Conservation (phyloP, 2,888 invertebrate genomes). For the Ganaspis brasiliensis region DNA sequence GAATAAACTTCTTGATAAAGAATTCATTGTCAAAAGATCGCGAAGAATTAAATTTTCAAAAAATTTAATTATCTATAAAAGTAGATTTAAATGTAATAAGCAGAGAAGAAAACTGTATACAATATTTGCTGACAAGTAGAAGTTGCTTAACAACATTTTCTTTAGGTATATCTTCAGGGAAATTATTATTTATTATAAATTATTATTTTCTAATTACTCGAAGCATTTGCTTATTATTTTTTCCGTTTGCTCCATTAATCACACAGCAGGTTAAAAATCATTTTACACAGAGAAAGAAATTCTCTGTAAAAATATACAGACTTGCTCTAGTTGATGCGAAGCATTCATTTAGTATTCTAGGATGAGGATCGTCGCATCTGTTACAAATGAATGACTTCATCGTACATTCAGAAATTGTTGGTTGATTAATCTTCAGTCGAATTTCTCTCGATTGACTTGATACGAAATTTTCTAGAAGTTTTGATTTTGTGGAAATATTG, state of each 20-base stretch:
- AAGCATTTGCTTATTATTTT: constrained; percentile 1
- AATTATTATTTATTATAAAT: too few species aligned
- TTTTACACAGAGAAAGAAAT: neutral
- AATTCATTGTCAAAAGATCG: neutral
- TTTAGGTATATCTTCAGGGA: neutral
- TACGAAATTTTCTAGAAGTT: neutral
- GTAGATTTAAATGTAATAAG: too few species aligned
- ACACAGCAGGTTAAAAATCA: too few species aligned
- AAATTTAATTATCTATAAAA: too few species aligned
- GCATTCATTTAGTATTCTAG: neutral
- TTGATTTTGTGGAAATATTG: too few species aligned
- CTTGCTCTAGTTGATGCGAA: neutral
- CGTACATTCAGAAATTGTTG: neutral
- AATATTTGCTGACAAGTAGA: too few species aligned
- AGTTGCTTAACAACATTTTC: too few species aligned
- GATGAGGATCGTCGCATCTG: neutral
- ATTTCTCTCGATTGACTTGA: neutral
- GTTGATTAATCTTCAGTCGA: neutral
- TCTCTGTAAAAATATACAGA: neutral
- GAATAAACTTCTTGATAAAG: neutral
- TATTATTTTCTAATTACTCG: too few species aligned
- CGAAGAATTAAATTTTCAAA: too few species aligned
- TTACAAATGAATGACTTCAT: constrained; percentile 27
- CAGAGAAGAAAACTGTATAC: too few species aligned
- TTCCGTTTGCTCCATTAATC: neutral